Conservation (phyloP, 2,113 vertebrate genomes). For the Crotalus tigris region DNA sequence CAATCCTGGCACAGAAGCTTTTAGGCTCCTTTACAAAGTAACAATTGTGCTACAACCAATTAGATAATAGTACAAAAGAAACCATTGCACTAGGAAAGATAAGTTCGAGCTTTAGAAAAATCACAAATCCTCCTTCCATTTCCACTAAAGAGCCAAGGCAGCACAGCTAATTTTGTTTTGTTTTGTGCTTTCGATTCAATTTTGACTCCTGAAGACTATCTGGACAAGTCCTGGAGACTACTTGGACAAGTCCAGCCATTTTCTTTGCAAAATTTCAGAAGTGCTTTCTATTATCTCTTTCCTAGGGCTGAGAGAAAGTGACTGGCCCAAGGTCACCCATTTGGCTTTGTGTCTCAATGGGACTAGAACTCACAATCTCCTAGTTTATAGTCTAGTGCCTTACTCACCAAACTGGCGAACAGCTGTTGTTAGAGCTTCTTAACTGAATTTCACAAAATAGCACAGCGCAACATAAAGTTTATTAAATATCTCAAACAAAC, state of each 20-base stretch:
- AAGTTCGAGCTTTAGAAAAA: background rate
- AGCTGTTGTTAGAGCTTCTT: background rate
- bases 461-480: background rate
- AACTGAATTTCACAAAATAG: background rate
- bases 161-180: background rate
- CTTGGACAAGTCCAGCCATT: background rate
- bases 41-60: background rate
- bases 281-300: background rate
- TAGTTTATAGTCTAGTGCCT: background rate
- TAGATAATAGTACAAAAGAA: constrained; percentile 11
- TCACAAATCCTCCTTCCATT: background rate
- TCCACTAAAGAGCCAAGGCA: background rate
- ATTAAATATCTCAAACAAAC: background rate
- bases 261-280: background rate
- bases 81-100: background rate
- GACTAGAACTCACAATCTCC: background rate
- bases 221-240: background rate
- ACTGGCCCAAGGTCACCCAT: background rate
- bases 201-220: background rate
- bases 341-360: background rate
- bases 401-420: background rate
- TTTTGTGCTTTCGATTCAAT: background rate
- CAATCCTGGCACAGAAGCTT: background rate
- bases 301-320: background rate
- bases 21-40: constrained; percentile 9